Evolutionary conservation across 2,888 invertebrate species (phyloP), one percentile per base, ranked within the genome.

Genomic region (Dysmachus trigonus): DNA sequence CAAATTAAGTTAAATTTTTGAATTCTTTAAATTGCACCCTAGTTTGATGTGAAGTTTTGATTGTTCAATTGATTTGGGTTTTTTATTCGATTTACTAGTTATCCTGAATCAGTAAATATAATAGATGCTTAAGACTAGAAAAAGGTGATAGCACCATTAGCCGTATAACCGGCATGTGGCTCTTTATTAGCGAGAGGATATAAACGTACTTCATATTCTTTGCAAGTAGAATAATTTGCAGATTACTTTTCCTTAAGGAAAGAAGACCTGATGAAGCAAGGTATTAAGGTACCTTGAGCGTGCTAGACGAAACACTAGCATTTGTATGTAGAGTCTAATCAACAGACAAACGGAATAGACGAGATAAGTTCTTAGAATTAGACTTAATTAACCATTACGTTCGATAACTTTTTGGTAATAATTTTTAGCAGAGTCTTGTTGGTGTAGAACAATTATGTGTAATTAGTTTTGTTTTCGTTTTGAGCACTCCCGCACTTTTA

Each of bases 391-490:
- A 51, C 27, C 62, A 62, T 27, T 62, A 7, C 22, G 27, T 62
- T 62, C 27, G 10, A 62, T 73, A 33, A 73, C 2, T 73, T 73
- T 13, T 73, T 31, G 73, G 35, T 73, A 1, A 33, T 33, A 31
- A 73, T 62, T 62, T 62, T 51, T 51, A 51, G 41, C 15, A 51
- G 33, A 62, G 33, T 62, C 41, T 53, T 81, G 81, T 81, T 81
- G 81, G 81, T 81, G 81, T 81, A 81, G 81, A 53, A 62, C 38
- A 33, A n/a, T 73, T 73, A 35, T 35, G 73, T 73, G 31, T 33
- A 73, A 73, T 33, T 18, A 31, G 6, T 73, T 73, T 31, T 73
- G 7, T 18, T 3, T 72, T 72, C 15, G 15, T 3, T 33, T 35
- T 33, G 15, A 18, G 73, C 33, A 73, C 73, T 15, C 18, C 73